Conservation (phyloP, 35 echinoderm and acorn worm genomes). For the Acanthaster planci region DNA sequence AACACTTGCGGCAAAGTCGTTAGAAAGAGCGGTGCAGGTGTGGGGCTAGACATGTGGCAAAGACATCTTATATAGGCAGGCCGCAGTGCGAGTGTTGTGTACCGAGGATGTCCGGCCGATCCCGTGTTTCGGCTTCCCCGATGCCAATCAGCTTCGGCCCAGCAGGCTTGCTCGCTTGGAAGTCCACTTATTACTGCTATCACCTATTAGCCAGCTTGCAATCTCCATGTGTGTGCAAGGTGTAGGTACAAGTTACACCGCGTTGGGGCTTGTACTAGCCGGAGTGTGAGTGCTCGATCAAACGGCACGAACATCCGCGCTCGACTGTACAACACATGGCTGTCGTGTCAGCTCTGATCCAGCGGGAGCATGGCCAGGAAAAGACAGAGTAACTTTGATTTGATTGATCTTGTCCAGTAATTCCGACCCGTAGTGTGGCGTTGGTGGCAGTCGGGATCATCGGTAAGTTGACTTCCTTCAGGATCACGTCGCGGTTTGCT, state of each 20-base stretch:
- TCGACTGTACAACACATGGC: slow-evolving; percentile 6
- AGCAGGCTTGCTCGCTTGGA: slow-evolving; percentile 3
- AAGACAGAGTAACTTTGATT: not conserved
- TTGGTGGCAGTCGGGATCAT: not conserved
- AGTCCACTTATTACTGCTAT: slow-evolving; percentile 15
- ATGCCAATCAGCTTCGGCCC: slow-evolving; percentile 15
- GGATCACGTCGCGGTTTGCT: slow-evolving; percentile 2
- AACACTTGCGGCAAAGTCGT: not conserved
- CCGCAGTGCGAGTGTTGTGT: not conserved
- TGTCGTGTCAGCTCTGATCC: slow-evolving; percentile 6
- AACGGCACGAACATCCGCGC: slow-evolving; percentile 11
- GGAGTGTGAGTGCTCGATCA: not conserved
- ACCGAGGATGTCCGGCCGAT: no score
- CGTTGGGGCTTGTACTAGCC: not conserved
- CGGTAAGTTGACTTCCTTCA: slow-evolving; percentile 12
- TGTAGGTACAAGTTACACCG: not conserved
- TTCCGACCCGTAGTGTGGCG: slow-evolving; percentile 1
- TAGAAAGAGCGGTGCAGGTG: slow-evolving; percentile 10
- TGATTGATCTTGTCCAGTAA: slow-evolving; percentile 25
- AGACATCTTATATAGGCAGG: slow-evolving; percentile 18
- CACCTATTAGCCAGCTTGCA: slow-evolving; percentile 10
- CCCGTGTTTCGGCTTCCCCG: not conserved
- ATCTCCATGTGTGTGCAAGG: slow-evolving; percentile 30
- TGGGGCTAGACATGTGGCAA: slow-evolving; percentile 3
- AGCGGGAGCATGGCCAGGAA: not conserved